phyloP scores from a whole-genome alignment of 2,797 vertebrate species.

The Macrochelys suwanniensis region DNA sequence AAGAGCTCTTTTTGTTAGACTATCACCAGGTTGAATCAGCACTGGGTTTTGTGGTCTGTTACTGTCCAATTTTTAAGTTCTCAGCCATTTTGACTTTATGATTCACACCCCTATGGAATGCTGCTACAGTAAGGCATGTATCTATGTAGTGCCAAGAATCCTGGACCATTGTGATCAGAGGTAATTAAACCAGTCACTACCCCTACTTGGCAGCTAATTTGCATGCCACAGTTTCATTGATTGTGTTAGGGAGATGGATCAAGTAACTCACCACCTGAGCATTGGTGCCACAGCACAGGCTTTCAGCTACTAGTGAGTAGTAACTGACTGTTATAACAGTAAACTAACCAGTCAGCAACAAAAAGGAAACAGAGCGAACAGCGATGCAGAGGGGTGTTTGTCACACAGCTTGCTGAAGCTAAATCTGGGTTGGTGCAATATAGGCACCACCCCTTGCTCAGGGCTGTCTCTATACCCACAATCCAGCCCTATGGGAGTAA shows the following conservation, averaged over 20 bases:
- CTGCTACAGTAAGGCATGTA: background rate
- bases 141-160: background rate
- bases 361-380: background rate
- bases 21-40: background rate
- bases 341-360: background rate
- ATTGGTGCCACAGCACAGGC: too few relatives aligned
- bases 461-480: background rate
- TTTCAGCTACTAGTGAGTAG: background rate
- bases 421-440: background rate
- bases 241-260: too few relatives aligned
- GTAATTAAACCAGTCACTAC: too few relatives aligned
- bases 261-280: too few relatives aligned
- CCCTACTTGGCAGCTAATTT: too few relatives aligned
- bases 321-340: background rate
- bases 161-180: background rate
- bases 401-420: background rate
- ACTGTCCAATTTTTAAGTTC: background rate
- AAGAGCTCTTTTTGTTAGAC: too few relatives aligned
- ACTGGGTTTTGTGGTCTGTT: background rate
- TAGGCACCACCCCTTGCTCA: background rate
- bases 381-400: background rate
- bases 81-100: background rate
- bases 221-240: too few relatives aligned
- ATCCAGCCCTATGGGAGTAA: background rate
- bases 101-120: background rate